Percentiles rank a stretch among this genome's conserved stretches.
These are phyloP conservation scores for Drosophila seguyi DNA, from an alignment of 1,140 invertebrate genomes.

Conservation along the genomic window DNA sequence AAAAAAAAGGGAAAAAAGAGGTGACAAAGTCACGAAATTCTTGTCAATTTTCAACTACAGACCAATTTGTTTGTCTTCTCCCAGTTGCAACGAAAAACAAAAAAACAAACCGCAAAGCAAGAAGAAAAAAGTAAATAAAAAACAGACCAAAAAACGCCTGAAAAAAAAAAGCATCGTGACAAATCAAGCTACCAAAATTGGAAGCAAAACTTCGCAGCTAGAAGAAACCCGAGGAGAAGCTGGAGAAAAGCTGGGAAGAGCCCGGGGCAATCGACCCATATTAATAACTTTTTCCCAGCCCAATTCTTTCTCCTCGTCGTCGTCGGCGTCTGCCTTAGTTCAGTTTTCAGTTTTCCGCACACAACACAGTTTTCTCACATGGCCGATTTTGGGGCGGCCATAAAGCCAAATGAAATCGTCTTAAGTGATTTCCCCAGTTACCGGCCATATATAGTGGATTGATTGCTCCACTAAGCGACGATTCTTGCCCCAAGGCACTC, in stretches of 20 bases:
- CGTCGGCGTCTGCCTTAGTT: conserved; percentile 11
- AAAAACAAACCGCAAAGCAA: conserved; percentile 10
- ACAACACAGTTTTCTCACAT: conserved; percentile 49
- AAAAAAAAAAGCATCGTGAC: conserved; percentile 78
- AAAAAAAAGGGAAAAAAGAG: conserved; percentile 72
- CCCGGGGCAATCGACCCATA: conserved; percentile 60
- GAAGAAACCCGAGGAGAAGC: conserved; percentile 13
- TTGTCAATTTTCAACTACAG: conserved; percentile 85
- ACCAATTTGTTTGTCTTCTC: conserved; percentile 85
- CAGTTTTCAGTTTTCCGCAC: conserved; percentile 8
- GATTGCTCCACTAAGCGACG: conserved; percentile 73
- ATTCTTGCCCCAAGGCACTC: conserved; percentile 32
- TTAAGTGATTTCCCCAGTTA: conserved; percentile 79
- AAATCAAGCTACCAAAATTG: conserved; percentile 85
- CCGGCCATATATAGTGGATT: conserved; percentile 77
- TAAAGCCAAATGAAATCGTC: conserved; percentile 80
- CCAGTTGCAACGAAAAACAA: conserved; percentile 55
- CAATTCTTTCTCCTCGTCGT: conserved; percentile 25
- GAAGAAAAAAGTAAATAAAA: conserved; percentile 6
- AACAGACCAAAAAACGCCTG: conserved; percentile 22
- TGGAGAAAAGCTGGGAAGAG: conserved; percentile 1
- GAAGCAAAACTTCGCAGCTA: conserved; percentile 62
- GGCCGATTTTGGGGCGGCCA: conserved; percentile 70
- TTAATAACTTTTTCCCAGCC: conserved; percentile 77
- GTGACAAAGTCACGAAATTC: conserved; percentile 85